Conservation (phyloP, 1,140 invertebrate genomes). For the Cydia fagiglandana region DNA sequence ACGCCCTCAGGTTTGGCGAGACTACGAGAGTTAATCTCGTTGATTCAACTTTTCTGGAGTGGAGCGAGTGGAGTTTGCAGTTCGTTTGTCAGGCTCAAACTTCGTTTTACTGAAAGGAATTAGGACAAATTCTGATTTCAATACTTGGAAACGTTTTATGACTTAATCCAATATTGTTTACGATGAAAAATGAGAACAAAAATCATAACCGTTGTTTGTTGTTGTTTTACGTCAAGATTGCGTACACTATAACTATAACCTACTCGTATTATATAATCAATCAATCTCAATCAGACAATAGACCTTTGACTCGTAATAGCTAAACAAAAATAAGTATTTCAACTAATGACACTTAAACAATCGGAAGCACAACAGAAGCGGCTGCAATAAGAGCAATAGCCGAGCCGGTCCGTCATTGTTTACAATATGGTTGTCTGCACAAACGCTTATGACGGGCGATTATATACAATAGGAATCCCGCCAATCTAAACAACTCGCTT, state of each 20-base stretch:
- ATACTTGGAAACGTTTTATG: not conserved
- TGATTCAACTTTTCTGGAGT: conserved; percentile 8
- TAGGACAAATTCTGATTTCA: not conserved
- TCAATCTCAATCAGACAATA: conserved; percentile 31
- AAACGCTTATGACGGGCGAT: conserved; percentile 36
- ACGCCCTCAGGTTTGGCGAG: not conserved
- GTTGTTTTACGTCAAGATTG: not conserved
- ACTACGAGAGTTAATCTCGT: conserved; percentile 7
- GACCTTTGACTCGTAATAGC: conserved; percentile 22
- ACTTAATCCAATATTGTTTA: not conserved
- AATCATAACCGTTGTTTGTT: not conserved
- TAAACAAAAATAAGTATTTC: not conserved
- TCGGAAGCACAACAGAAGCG: conserved; percentile 20
- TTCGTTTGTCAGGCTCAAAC: conserved; percentile 2
- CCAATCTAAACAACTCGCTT: conserved; percentile 34
- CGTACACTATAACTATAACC: not conserved
- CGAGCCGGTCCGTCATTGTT: conserved; percentile 34
- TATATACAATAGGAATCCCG: conserved; percentile 43
- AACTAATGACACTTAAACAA: conserved; percentile 15
- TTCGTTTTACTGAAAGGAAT: conserved; percentile 17
- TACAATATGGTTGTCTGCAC: conserved; percentile 35
- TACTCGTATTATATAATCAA: conserved; percentile 1
- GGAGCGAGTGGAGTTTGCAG: conserved; percentile 4
- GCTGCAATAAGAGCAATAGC: not conserved
- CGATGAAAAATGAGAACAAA: too few species aligned